A percentile compares a stretch with the other conserved stretches of the same genome.
Evolutionary conservation across 2,888 invertebrate genomes (phyloP).

Genomic region (Yponomeuta cagnagella): DNA sequence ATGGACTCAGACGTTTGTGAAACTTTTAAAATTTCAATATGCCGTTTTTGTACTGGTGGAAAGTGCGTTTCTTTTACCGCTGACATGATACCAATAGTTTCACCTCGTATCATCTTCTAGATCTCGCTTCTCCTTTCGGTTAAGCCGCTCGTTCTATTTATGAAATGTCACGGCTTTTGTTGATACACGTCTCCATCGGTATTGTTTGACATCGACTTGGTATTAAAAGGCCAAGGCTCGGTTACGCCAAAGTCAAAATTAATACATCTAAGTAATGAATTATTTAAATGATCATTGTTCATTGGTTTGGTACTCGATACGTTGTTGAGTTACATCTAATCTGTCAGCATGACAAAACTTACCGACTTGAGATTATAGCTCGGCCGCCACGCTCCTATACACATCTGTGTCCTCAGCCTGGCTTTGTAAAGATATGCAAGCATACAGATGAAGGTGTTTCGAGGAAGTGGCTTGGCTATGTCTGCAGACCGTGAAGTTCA

Average conservation of each 20-base stretch:
- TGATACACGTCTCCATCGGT: conserved; percentile 21
- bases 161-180: conserved; percentile 31
- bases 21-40: conserved; percentile 27
- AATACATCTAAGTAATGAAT: conserved; percentile 8
- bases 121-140: conserved; percentile 28
- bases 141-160: conserved; percentile 23
- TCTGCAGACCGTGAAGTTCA: conserved; percentile 8
- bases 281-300: conserved; percentile 9
- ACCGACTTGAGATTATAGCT: conserved; percentile 15
- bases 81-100: conserved; percentile 55
- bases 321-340: neutral
- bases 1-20: conserved; percentile 27
- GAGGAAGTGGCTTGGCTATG: conserved; percentile 18
- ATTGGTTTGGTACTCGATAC: neutral
- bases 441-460: conserved; percentile 8
- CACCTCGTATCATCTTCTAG: conserved; percentile 33
- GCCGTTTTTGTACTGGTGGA: conserved; percentile 34
- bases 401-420: conserved; percentile 19
- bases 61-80: conserved; percentile 44
- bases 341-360: conserved; percentile 21
- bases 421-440: conserved; percentile 5
- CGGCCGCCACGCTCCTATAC: conserved; percentile 27
- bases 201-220: conserved; percentile 12
- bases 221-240: conserved; percentile 21
- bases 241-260: conserved; percentile 11